A percentile compares a stretch with the other conserved stretches of the same genome.
Evolutionary conservation across 2,113 vertebrate species (phyloP).

Genomic region (Brachypodius melanocephalos): DNA sequence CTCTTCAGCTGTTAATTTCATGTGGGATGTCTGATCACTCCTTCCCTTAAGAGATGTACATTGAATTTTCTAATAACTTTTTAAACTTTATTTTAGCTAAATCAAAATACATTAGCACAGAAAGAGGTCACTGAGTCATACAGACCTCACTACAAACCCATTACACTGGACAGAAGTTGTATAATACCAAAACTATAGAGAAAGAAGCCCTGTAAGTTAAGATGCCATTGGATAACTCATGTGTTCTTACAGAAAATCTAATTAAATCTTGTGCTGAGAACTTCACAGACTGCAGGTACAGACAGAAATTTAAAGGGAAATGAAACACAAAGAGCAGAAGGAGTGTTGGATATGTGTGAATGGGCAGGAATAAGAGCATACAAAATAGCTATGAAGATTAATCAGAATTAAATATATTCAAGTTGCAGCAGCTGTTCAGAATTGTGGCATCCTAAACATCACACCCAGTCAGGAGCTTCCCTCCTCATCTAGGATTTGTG

Average conservation of each 20-base stretch:
- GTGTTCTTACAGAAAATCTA: not conserved
- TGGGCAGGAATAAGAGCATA: not conserved
- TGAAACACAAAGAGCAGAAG: not conserved
- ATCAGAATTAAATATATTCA: not conserved
- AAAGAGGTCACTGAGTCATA: not conserved
- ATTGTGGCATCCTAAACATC: not conserved
- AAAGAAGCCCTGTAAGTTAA: not conserved
- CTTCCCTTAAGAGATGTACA: not conserved
- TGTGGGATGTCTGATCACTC: accelerated
- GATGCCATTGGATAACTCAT: not conserved
- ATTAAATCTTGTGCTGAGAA: not conserved
- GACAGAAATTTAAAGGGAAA: not conserved
- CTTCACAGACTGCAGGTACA: not conserved
- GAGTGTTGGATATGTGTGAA: not conserved
- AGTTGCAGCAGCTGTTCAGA: not conserved
- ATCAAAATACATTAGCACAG: not conserved
- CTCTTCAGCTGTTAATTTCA: not conserved
- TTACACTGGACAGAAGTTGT: not conserved
- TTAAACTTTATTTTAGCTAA: not conserved
- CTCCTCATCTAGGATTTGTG: not conserved
- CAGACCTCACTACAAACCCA: not conserved
- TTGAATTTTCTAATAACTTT: not conserved
- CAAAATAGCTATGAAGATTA: not conserved
- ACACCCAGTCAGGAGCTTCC: not conserved
- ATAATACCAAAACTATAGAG: not conserved